These are phyloP conservation scores for Gavia stellata DNA, from an alignment of 2,113 vertebrate species.

Conservation along the genomic window DNA sequence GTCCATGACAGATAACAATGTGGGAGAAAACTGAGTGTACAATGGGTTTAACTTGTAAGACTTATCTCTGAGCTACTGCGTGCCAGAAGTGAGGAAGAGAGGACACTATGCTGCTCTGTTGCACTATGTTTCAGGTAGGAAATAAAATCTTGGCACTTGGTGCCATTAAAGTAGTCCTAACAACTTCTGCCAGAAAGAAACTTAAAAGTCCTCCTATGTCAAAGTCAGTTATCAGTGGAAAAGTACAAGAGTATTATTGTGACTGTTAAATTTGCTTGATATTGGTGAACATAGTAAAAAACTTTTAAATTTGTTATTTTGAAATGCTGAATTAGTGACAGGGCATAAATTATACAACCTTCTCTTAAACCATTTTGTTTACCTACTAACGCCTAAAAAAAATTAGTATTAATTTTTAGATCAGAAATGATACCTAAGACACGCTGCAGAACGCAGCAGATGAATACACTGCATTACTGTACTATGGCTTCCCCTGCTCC, in stretches of 20 bases:
- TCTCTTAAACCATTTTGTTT: background rate
- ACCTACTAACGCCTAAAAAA: background rate
- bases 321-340: background rate
- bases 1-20: fast-evolving
- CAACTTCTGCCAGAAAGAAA: background rate
- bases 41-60: background rate
- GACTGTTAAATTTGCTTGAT: background rate
- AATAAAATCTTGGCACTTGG: background rate
- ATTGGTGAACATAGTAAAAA: background rate
- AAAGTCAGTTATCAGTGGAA: background rate
- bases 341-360: background rate
- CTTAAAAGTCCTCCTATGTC: too few relatives aligned
- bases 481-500: fast-evolving
- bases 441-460: background rate
- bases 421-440: background rate
- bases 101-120: background rate
- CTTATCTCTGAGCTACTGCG: background rate
- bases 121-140: background rate
- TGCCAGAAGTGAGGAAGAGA: background rate
- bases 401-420: background rate
- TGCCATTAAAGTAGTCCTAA: background rate
- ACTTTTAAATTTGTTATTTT: background rate
- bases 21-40: background rate
- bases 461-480: fast-evolving
- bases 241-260: background rate